A percentile compares a stretch with the other conserved stretches of the same genome.
These are phyloP conservation scores for Artemia franciscana DNA, from an alignment of 1,140 invertebrate species.

Conservation along the genomic window DNA sequence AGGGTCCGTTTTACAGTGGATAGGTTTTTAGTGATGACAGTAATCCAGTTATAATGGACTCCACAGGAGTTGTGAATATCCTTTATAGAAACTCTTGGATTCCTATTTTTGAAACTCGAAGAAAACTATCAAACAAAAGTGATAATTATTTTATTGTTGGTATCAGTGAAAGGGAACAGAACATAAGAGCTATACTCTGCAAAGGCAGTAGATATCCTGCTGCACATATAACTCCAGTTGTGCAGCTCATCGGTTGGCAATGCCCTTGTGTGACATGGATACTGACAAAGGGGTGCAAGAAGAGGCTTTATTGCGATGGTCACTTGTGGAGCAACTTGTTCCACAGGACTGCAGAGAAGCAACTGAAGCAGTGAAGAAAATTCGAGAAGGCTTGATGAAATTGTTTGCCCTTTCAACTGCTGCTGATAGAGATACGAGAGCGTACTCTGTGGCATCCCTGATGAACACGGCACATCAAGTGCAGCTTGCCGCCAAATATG, in stretches of 20 bases:
- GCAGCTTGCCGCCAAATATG: conserved; percentile 65
- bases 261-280: conserved; percentile 55
- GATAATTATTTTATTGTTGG: conserved; percentile 62
- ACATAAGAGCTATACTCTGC: conserved; percentile 55
- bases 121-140: conserved; percentile 37
- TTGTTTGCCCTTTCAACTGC: conserved; percentile 50
- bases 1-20: conserved; percentile 43
- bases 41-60: conserved; percentile 28
- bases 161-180: conserved; percentile 45
- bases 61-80: conserved; percentile 35
- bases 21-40: conserved; percentile 56
- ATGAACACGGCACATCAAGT: conserved; percentile 48
- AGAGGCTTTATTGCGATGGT: conserved; percentile 38
- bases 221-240: conserved; percentile 55
- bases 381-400: conserved; percentile 57
- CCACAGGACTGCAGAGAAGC: conserved; percentile 4
- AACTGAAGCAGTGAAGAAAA: conserved; percentile 10
- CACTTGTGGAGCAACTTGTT: conserved; percentile 12
- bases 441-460: conserved; percentile 59
- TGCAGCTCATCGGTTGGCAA: conserved; percentile 38
- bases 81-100: conserved; percentile 45
- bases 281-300: conserved; percentile 60
- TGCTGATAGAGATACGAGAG: conserved; percentile 51
- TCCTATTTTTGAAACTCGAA: conserved; percentile 43
- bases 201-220: conserved; percentile 65